Conservation (phyloP, 2,888 invertebrate species). For the Pyrocoelia pectoralis region DNA sequence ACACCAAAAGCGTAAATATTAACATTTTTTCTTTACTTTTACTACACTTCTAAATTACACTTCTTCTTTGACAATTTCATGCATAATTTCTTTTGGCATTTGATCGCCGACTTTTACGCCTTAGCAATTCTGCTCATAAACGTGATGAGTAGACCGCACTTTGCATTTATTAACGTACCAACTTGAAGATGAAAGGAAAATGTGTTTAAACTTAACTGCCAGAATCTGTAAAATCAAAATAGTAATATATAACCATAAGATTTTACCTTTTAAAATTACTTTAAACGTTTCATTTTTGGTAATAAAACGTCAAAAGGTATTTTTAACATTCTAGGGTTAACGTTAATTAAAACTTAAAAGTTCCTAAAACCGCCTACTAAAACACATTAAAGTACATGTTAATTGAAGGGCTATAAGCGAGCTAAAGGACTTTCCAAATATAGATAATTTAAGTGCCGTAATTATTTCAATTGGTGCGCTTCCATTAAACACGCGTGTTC, state of each 20-base stretch:
- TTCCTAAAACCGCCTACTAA: not conserved
- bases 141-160: constrained; percentile 32
- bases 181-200: constrained; percentile 30
- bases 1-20: constrained; percentile 5
- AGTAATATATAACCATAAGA: constrained; percentile 11
- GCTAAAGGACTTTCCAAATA: not conserved
- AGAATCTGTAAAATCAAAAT: constrained; percentile 28
- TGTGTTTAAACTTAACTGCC: constrained; percentile 25
- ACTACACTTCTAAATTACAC: constrained; percentile 13
- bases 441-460: not conserved
- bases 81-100: constrained; percentile 30
- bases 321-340: not conserved
- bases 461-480: not conserved
- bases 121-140: constrained; percentile 30
- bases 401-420: not conserved
- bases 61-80: constrained; percentile 26
- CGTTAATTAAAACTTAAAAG: not conserved
- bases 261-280: not conserved
- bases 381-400: constrained; percentile 1
- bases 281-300: not conserved
- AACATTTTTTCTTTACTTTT: constrained; percentile 8
- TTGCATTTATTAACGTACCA: constrained; percentile 30
- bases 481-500: not conserved
- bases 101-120: constrained; percentile 28
- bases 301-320: not conserved